Evolutionary conservation across 2,113 vertebrate genomes (phyloP).

Genomic region (Falco punctatus): DNA sequence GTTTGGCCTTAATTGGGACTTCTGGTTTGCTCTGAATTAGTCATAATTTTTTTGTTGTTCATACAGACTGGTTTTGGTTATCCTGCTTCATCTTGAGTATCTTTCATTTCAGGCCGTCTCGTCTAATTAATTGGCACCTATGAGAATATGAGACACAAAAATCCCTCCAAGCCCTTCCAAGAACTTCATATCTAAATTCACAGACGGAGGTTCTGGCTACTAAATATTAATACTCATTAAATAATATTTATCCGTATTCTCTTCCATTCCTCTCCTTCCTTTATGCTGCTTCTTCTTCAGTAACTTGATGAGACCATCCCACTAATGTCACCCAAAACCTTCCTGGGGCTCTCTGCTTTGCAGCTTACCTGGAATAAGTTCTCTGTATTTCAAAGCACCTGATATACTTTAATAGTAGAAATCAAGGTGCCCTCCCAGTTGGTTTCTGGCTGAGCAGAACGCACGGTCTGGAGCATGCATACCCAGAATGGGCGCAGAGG

Average conservation of each 20-base stretch:
- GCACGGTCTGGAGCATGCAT: background rate
- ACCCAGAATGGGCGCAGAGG: fast-evolving
- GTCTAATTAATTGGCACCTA: background rate
- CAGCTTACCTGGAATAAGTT: background rate
- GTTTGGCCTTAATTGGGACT: background rate
- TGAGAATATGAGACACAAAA: background rate
- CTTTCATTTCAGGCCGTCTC: background rate
- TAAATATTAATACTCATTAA: background rate
- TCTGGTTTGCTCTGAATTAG: background rate
- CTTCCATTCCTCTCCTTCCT: background rate
- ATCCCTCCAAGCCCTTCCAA: background rate
- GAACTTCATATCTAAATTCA: background rate
- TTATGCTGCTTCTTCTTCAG: background rate
- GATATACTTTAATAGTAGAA: background rate
- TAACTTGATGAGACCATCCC: background rate
- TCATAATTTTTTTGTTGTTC: background rate
- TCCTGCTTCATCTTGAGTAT: background rate
- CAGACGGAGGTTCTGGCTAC: background rate
- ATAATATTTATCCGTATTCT: background rate
- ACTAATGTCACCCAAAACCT: background rate
- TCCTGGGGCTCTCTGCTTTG: background rate
- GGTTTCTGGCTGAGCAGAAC: background rate
- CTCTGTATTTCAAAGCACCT: background rate
- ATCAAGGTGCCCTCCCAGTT: background rate
- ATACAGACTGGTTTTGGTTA: background rate